Evolutionary conservation across 1,140 invertebrate genomes (phyloP).

Genomic region (Neodiprion lecontei): DNA sequence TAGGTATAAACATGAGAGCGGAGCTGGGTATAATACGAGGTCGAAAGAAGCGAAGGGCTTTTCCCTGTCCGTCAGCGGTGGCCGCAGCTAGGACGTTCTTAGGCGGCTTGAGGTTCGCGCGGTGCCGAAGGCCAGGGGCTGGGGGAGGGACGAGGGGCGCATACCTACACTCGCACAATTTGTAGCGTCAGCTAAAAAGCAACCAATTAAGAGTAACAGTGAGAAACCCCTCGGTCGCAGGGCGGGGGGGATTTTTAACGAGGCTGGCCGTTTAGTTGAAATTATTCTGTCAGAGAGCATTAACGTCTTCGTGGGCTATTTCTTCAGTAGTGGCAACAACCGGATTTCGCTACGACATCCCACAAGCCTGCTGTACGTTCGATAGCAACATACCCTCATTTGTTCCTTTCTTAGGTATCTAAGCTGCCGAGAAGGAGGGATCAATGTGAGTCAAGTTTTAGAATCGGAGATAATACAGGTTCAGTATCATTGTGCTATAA

Average conservation of each 20-base stretch:
- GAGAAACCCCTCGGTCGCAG: slow-evolving; percentile 42
- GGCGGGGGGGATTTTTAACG: slow-evolving; percentile 42
- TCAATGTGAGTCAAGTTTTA: too few species aligned
- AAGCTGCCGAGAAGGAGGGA: too few species aligned
- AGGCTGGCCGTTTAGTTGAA: slow-evolving; percentile 45
- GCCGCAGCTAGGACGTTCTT: not conserved
- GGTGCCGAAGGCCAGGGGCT: slow-evolving; percentile 10
- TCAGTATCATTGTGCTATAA: too few species aligned
- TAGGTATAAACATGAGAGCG: too few species aligned
- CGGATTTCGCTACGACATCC: too few species aligned
- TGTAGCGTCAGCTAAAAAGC: slow-evolving; percentile 51
- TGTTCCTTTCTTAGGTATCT: too few species aligned
- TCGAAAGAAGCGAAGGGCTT: slow-evolving; percentile 24
- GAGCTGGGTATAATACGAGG: not conserved
- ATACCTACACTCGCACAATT: slow-evolving; percentile 55
- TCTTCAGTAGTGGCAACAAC: slow-evolving; percentile 24
- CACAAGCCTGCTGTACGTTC: too few species aligned
- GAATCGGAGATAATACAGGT: too few species aligned
- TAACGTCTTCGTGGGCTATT: slow-evolving; percentile 43
- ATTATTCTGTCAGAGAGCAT: slow-evolving; percentile 55
- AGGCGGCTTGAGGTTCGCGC: slow-evolving; percentile 10
- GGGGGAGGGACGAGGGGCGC: slow-evolving; percentile 25
- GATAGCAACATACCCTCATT: too few species aligned
- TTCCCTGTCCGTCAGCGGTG: slow-evolving; percentile 37
- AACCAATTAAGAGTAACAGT: slow-evolving; percentile 50